Percentiles rank a stretch among this genome's conserved stretches.
phyloP scores from a whole-genome alignment of 2,888 invertebrate genomes.

The Epinotia demarniana region DNA sequence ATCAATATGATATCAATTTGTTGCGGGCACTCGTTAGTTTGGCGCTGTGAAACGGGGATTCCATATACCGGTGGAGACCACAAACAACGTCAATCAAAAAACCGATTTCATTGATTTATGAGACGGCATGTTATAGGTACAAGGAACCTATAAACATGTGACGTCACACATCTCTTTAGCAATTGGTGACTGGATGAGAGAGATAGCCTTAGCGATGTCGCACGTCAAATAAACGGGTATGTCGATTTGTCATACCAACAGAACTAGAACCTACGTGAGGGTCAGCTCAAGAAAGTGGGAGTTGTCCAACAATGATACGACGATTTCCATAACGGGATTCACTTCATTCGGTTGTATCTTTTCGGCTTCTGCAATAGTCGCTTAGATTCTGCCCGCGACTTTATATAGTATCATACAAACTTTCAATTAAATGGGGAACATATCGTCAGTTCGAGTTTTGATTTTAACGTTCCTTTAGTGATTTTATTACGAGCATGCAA shows the following conservation, averaged over 20 bases:
- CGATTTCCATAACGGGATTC: slow-evolving; percentile 24
- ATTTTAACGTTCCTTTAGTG: too few relatives aligned
- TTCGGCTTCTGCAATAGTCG: not conserved
- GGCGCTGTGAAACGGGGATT: too few relatives aligned
- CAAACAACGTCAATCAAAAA: not conserved
- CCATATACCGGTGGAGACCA: not conserved
- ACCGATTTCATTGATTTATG: not conserved
- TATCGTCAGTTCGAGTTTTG: too few relatives aligned
- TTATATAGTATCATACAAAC: too few relatives aligned
- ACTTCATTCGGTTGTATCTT: slow-evolving; percentile 15
- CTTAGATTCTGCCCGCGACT: too few relatives aligned
- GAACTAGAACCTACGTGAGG: slow-evolving; percentile 32
- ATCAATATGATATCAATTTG: too few relatives aligned
- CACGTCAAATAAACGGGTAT: not conserved
- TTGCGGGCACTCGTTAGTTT: too few relatives aligned
- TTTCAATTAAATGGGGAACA: too few relatives aligned
- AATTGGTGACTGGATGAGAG: too few relatives aligned
- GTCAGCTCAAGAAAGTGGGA: slow-evolving; percentile 34
- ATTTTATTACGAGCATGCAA: too few relatives aligned
- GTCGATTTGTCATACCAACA: not conserved
- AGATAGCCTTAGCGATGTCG: too few relatives aligned
- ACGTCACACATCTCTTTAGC: not conserved
- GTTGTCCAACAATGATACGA: slow-evolving; percentile 18
- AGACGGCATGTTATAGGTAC: too few relatives aligned
- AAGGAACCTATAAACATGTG: not conserved